A percentile compares a stretch with the other conserved stretches of the same genome.
Evolutionary conservation across 2,797 vertebrate species (phyloP).

Genomic region (Melanotaenia maccullochi): DNA sequence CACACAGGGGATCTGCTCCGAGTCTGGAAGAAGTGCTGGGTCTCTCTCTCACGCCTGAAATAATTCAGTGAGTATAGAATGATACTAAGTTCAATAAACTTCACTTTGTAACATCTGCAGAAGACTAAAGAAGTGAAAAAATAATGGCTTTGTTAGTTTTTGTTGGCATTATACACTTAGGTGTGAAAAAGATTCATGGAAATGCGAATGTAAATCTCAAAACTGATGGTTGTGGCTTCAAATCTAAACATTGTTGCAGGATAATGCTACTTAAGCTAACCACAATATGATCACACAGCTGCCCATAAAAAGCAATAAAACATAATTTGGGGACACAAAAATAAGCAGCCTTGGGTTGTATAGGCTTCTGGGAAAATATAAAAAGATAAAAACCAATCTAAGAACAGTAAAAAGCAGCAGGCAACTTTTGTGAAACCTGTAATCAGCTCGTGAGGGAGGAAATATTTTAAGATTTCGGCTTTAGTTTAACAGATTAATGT

Average conservation of each 20-base stretch:
- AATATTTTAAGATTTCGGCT: neutral
- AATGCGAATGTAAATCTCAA: constrained; percentile 14
- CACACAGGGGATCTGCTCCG: constrained; percentile 58
- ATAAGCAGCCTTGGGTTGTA: neutral
- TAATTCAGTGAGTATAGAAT: constrained; percentile 54
- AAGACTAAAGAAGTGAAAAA: constrained; percentile 30
- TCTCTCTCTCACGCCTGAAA: constrained; percentile 61
- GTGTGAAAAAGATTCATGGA: constrained; percentile 22
- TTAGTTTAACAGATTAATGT: neutral
- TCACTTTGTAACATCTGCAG: constrained; percentile 42
- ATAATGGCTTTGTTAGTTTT: constrained; percentile 17
- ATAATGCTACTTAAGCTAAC: constrained; percentile 2
- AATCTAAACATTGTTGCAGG: constrained; percentile 18
- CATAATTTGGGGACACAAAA: constrained; percentile 10
- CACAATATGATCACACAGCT: constrained; percentile 27
- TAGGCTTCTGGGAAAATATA: neutral
- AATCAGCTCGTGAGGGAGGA: neutral
- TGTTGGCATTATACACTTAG: constrained; percentile 24
- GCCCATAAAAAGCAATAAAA: constrained; percentile 12
- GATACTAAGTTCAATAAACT: constrained; percentile 68
- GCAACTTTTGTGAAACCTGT: neutral
- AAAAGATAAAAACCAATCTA: neutral
- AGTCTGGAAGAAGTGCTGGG: constrained; percentile 55
- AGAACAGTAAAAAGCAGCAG: neutral
- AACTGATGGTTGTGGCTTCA: constrained; percentile 4